Conservation (phyloP, 1,140 invertebrate species). For the Nasonia giraulti region DNA sequence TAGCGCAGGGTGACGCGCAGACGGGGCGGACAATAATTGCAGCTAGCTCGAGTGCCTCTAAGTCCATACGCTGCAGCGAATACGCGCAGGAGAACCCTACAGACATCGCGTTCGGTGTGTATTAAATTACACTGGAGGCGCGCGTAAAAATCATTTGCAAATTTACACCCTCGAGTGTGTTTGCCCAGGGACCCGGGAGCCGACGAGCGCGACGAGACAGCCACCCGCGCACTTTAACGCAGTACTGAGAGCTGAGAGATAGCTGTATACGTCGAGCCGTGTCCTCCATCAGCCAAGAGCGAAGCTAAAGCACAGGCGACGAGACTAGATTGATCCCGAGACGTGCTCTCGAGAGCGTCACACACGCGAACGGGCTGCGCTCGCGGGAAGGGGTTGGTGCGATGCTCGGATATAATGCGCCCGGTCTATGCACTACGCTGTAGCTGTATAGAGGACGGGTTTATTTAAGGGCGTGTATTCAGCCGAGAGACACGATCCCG, state of each 20-base stretch:
- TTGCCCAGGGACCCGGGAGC: neutral
- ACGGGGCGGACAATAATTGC: neutral
- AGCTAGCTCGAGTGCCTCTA: neutral
- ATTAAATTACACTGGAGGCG: neutral
- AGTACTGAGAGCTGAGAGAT: too few relatives aligned
- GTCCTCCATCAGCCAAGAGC: neutral
- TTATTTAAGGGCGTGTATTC: conserved; percentile 73
- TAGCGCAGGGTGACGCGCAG: too few relatives aligned
- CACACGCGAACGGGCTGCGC: too few relatives aligned
- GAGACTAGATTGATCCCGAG: neutral
- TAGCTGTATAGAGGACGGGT: conserved; percentile 60
- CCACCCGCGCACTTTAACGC: too few relatives aligned
- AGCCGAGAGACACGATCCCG: conserved; percentile 44
- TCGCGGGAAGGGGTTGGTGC: too few relatives aligned
- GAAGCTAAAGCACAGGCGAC: neutral
- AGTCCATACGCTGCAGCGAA: neutral
- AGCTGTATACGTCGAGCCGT: too few relatives aligned
- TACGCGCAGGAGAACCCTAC: too few relatives aligned
- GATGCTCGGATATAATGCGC: neutral
- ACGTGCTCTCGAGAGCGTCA: neutral
- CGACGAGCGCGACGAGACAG: too few relatives aligned
- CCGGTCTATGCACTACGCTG: conserved; percentile 5
- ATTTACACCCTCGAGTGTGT: neutral
- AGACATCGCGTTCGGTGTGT: neutral
- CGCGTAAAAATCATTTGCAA: neutral